A percentile compares a stretch with the other conserved stretches of the same genome.
Evolutionary conservation across 2,888 invertebrate species (phyloP).

Genomic region (Stramonita haemastoma): DNA sequence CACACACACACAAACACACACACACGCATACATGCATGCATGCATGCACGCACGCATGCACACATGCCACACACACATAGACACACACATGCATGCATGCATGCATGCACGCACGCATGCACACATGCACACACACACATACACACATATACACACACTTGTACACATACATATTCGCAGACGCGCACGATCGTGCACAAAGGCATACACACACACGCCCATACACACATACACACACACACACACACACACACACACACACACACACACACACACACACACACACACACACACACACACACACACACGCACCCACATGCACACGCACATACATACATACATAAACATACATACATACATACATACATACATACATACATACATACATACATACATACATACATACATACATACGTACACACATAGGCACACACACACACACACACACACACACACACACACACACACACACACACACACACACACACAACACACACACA

Average conservation of each 20-base stretch:
- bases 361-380: neutral
- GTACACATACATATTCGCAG: neutral
- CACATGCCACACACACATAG: no score
- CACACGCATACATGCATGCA: no score
- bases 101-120: neutral
- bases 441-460: no score
- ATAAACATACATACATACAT: neutral
- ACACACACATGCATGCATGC: neutral
- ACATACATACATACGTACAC: neutral
- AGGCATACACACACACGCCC: constrained; percentile 1
- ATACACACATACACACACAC: neutral
- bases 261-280: no score
- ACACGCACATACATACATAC: no score
- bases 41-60: neutral
- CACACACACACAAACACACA: neutral
- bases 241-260: neutral
- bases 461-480: no score
- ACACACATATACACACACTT: neutral
- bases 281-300: neutral
- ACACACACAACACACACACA: neutral
- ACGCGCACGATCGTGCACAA: constrained; percentile 10
- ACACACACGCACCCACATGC: neutral
- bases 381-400: neutral
- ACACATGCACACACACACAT: neutral
- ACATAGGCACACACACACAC: neutral